Base-by-base conservation (phyloP, 2,888 invertebrate species). In the Dorcus parallelipipedus region DNA sequence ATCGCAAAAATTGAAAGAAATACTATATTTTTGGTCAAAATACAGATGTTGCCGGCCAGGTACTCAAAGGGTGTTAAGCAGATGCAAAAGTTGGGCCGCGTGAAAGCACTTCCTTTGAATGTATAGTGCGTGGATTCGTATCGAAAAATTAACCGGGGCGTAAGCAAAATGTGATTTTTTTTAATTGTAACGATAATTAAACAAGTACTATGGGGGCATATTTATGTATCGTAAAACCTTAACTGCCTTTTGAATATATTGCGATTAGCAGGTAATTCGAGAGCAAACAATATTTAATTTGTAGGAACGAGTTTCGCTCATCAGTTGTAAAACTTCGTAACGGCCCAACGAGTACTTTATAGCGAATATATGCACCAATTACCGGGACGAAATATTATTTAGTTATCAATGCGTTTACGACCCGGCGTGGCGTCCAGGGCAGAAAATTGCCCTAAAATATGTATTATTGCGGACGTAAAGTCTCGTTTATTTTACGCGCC, bases 11-110 rank as follows among this genome's bases (percentile, higher is more conserved):
- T 64, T 70, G 67, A 70, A 69, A 69, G 70, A 70, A 71, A 71
- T 69, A 67, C 67, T 70, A 72, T 71, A 71, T 71, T 67, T 71
- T 67, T 61, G 68, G 68, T 68, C 67, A 69, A 70, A 71, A 71
- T 68, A 67, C 70, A 71, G 70, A 71, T 71, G 70, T 68, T 69
- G 49, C 62, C 14, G 20, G 2, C 70, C 3, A 69, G 70, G 69
- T 69, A 70, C 61, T 64, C 59, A 69, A 68, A 67, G 65, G 70
- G 58, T 49, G 40, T 40, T 49, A 56, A 54, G 55, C 63, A 63
- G 63, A 63, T 63, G 63, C 57, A 52, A 58, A 14, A 60, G 54
- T 45, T 54, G 43, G 51, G 49, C 52, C 41, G 48, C 14, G 53
- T 43, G 26, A 50, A 10, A 38, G 33, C 50, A 57, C 54, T 49